These are phyloP conservation scores for Cephus pygmeus DNA, from an alignment of 2,888 invertebrate species.

Conservation along the genomic window DNA sequence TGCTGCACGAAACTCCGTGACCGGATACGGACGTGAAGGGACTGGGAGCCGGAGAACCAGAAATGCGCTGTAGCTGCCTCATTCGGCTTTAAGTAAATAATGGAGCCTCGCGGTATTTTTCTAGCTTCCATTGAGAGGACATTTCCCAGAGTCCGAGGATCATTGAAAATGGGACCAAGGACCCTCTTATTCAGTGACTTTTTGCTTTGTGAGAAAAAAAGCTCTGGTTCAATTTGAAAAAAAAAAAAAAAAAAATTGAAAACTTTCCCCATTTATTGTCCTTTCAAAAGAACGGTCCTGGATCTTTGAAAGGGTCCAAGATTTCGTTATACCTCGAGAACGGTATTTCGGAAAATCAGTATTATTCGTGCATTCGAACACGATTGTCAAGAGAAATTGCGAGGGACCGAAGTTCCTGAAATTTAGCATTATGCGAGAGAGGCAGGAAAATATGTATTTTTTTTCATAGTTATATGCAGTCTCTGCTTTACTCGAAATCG, in stretches of 20 bases:
- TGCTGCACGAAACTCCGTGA: background rate
- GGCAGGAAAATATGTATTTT: background rate
- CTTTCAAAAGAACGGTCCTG: background rate
- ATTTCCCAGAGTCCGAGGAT: background rate
- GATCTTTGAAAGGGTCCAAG: background rate
- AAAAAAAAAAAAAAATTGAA: background rate
- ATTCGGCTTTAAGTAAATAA: background rate
- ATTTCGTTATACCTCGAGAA: background rate
- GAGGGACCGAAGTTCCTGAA: background rate
- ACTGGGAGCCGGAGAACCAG: background rate
- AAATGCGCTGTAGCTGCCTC: background rate
- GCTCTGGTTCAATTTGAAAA: background rate
- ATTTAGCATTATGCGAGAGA: background rate
- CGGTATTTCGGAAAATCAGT: background rate
- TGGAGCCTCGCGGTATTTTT: background rate
- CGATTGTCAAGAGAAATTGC: background rate
- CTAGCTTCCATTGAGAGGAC: background rate
- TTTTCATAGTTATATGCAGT: background rate
- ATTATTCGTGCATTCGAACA: background rate
- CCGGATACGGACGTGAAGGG: background rate
- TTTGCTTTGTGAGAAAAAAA: background rate
- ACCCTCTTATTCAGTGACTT: background rate
- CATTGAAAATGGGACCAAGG: background rate
- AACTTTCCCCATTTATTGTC: background rate
- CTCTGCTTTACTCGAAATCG: background rate